phyloP scores from a whole-genome alignment of 2,113 vertebrate species.

The Axis porcinus region DNA sequence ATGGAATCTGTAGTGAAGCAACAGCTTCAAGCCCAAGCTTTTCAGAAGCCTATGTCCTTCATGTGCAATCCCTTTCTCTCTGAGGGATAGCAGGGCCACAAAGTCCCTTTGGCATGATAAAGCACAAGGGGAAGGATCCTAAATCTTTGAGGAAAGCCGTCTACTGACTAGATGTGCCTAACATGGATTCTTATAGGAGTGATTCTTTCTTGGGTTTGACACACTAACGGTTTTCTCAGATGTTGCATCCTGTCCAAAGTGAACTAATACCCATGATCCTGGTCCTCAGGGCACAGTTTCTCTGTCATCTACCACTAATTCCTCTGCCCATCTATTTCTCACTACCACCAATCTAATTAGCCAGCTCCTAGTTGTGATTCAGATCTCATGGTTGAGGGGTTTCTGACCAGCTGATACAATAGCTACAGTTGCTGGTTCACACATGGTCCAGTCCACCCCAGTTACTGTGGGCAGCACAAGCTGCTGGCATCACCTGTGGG shows the following conservation, averaged over 20 bases:
- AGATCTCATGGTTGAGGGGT: neutral
- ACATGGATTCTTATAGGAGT: neutral
- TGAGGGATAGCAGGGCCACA: neutral
- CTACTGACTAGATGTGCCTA: neutral
- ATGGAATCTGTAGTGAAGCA: neutral
- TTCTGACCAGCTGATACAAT: neutral
- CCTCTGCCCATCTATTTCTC: neutral
- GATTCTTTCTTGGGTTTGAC: neutral
- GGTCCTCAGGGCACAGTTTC: neutral
- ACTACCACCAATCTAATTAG: neutral
- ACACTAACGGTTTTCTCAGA: neutral
- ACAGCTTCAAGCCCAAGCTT: neutral
- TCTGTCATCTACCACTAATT: neutral
- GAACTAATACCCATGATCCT: neutral
- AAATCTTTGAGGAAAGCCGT: neutral
- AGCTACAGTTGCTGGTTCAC: neutral
- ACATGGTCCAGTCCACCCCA: too few species aligned
- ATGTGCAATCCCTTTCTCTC: neutral
- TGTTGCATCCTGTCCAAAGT: neutral
- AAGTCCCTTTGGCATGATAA: fast-evolving
- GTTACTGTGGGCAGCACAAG: neutral
- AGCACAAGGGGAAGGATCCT: neutral
- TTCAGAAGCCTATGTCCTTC: neutral
- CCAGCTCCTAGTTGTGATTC: neutral
- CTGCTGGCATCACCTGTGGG: neutral